Percentiles rank a stretch among this genome's conserved stretches.
These are phyloP conservation scores for Schizopygopsis malacanthus DNA, from an alignment of 2,797 vertebrate species.

Conservation along the genomic window DNA sequence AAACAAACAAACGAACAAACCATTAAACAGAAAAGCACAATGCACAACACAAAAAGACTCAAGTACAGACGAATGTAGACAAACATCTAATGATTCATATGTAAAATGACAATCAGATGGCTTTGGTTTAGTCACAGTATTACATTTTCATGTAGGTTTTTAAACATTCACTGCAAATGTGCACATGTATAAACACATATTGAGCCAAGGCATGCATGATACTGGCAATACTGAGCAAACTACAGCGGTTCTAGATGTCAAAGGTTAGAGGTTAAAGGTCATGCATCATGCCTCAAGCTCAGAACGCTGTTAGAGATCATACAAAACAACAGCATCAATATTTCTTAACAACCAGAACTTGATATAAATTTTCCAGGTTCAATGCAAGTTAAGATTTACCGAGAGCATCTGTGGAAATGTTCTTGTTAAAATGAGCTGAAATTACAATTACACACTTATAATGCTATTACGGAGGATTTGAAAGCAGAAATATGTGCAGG, in stretches of 20 bases:
- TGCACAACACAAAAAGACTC: conserved; percentile 74
- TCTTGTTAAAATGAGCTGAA: background rate
- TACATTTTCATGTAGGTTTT: background rate
- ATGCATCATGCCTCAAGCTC: conserved; percentile 62
- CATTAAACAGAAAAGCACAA: conserved; percentile 70
- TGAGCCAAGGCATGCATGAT: conserved; percentile 44
- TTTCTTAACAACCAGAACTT: conserved; percentile 16
- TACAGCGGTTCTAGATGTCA: conserved; percentile 24
- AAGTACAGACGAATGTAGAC: conserved; percentile 61
- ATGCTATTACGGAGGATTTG: background rate
- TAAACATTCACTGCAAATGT: background rate
- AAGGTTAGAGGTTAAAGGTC: conserved; percentile 57
- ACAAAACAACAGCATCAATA: background rate
- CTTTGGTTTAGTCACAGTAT: conserved; percentile 11
- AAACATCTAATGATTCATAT: conserved; percentile 21
- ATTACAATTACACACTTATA: background rate
- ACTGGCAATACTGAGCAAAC: background rate
- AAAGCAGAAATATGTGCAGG: background rate
- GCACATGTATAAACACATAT: background rate
- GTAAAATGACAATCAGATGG: conserved; percentile 32
- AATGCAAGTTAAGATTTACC: conserved; percentile 1
- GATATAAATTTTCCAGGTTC: background rate
- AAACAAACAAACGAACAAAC: conserved; percentile 59
- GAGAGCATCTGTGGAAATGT: background rate
- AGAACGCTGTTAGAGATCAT: conserved; percentile 31